A percentile compares a stretch with the other conserved stretches of the same genome.
Evolutionary conservation across 1,140 invertebrate genomes (phyloP).

Genomic region (Diorhabda elongata): DNA sequence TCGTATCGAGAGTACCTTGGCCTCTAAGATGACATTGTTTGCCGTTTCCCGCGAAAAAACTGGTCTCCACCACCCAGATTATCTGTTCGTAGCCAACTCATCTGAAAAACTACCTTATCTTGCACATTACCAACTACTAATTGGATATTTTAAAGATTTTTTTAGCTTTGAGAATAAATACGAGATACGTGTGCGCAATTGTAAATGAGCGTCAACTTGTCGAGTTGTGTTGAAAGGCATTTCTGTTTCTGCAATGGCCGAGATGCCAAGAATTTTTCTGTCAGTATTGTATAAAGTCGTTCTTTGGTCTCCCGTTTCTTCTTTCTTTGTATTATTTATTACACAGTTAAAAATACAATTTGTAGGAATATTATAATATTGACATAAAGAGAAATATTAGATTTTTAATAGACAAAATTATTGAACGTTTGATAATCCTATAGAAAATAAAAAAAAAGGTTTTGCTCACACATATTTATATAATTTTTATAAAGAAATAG

Average conservation of each 20-base stretch:
- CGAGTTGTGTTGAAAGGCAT: conserved; percentile 25
- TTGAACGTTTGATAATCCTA: too few species aligned
- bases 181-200: conserved; percentile 38
- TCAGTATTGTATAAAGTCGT: conserved; percentile 22
- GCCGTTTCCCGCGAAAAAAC: conserved; percentile 43
- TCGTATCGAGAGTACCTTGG: conserved; percentile 43
- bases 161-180: conserved; percentile 41
- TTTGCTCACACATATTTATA: too few species aligned
- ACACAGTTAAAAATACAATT: background rate
- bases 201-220: conserved; percentile 32
- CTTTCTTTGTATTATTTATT: background rate
- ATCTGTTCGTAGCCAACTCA: conserved; percentile 37
- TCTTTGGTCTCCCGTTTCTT: conserved; percentile 3
- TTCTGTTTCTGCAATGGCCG: conserved; percentile 20
- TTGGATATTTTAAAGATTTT: conserved; percentile 44
- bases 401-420: too few species aligned
- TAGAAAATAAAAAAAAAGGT: too few species aligned
- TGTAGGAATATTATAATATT: too few species aligned
- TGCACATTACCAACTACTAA: conserved; percentile 43
- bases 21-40: conserved; percentile 40
- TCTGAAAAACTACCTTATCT: conserved; percentile 41
- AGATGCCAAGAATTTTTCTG: conserved; percentile 21
- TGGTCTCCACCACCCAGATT: conserved; percentile 41
- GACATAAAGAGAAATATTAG: too few species aligned
- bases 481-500: too few species aligned